Evolutionary conservation across 2,113 vertebrate species (phyloP).

Genomic region (Tenebrosternarchus preto): DNA sequence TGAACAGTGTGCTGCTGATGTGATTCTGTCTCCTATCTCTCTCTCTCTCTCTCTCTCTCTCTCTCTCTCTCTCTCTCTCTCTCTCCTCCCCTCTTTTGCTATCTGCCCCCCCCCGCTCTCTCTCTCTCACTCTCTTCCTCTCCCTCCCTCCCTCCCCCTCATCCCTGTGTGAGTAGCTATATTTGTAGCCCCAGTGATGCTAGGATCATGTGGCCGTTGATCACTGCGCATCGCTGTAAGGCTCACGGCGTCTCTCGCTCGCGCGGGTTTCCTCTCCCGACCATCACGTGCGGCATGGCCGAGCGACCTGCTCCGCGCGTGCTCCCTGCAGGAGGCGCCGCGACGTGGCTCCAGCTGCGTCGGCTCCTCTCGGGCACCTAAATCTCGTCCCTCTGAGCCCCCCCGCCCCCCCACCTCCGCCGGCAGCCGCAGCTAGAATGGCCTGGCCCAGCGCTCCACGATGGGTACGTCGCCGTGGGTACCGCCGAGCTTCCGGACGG

Average conservation of each 20-base stretch:
- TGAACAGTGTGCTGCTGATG: background rate
- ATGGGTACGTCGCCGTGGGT: slow-evolving; percentile 46
- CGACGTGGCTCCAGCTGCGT: slow-evolving; percentile 12
- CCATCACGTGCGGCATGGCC: slow-evolving; percentile 35
- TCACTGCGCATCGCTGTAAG: background rate
- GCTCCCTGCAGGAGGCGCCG: slow-evolving; percentile 32
- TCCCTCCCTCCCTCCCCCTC: background rate
- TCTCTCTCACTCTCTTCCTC: background rate
- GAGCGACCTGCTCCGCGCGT: slow-evolving; percentile 5
- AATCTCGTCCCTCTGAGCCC: slow-evolving; percentile 52
- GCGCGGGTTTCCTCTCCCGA: background rate
- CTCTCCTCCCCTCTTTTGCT: background rate
- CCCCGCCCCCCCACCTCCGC: slow-evolving; percentile 41
- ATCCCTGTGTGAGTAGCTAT: background rate
- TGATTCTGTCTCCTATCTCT: background rate
- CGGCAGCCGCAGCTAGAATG: slow-evolving; percentile 51
- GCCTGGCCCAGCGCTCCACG: slow-evolving; percentile 30
- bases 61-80: background rate
- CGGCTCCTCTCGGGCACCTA: slow-evolving; percentile 52
- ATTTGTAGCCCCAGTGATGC: background rate
- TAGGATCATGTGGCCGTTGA: background rate
- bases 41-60: background rate
- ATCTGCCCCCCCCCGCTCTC: background rate
- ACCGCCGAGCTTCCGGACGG: background rate
- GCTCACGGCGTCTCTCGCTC: background rate